Evolutionary conservation across 2,797 vertebrate genomes (phyloP).

Genomic region (Coranthus polyacanthus): DNA sequence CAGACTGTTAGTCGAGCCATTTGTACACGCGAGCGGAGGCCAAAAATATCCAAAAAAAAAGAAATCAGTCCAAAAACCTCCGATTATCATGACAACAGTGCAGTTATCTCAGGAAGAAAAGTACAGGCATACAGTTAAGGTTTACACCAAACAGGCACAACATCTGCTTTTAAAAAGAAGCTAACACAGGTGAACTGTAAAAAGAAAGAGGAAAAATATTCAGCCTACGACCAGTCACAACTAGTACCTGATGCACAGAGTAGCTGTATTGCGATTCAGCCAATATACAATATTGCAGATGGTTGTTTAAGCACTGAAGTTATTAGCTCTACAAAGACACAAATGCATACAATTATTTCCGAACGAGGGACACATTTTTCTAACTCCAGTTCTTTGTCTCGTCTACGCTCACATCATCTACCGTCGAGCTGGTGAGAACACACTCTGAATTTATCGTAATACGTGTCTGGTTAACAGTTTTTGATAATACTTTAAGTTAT

Average conservation of each 20-base stretch:
- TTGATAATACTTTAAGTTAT: slow-evolving; percentile 30
- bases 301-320: slow-evolving; percentile 51
- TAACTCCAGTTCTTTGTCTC: slow-evolving; percentile 16
- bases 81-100: slow-evolving; percentile 76
- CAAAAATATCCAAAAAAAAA: slow-evolving; percentile 42
- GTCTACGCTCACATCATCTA: slow-evolving; percentile 25
- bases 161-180: slow-evolving; percentile 54
- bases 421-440: slow-evolving; percentile 26
- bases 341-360: slow-evolving; percentile 44
- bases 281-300: slow-evolving; percentile 66
- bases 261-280: slow-evolving; percentile 64
- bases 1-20: slow-evolving; percentile 48
- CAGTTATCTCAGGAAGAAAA: slow-evolving; percentile 67
- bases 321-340: slow-evolving; percentile 63
- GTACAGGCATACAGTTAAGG: slow-evolving; percentile 73
- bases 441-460: slow-evolving; percentile 25
- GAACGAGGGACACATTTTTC: slow-evolving; percentile 23
- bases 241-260: slow-evolving; percentile 70
- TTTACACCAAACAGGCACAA: slow-evolving; percentile 78
- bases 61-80: slow-evolving; percentile 25
- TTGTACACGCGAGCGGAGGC: slow-evolving; percentile 64
- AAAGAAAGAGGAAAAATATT: slow-evolving; percentile 41
- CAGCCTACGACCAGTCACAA: slow-evolving; percentile 56
- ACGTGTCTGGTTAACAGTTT: slow-evolving; percentile 9
- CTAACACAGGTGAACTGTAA: slow-evolving; percentile 34